Conservation (phyloP, 2,113 vertebrate genomes). For the Dicerorhinus sumatrensis region DNA sequence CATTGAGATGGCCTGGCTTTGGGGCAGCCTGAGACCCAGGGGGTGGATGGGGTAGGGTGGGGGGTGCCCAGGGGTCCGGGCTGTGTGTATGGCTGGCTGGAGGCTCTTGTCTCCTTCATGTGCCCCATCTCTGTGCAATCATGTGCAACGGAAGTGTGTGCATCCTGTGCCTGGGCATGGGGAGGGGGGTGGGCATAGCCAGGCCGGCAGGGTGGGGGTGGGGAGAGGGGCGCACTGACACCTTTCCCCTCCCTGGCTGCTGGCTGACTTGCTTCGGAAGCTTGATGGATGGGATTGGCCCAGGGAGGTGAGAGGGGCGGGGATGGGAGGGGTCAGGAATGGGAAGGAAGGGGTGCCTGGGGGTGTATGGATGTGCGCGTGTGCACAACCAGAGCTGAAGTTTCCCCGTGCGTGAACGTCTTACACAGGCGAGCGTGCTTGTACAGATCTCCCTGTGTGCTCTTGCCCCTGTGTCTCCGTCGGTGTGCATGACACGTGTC, state of each 20-base stretch:
- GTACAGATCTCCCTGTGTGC: background rate
- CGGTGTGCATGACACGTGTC: constrained; percentile 29
- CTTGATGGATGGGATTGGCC: constrained; percentile 77
- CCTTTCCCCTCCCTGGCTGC: constrained; percentile 77
- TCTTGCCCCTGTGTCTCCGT: constrained; percentile 5
- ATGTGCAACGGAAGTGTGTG: background rate
- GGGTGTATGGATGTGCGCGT: background rate
- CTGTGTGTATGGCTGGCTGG: background rate
- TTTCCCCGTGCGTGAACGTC: background rate
- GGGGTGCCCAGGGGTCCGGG: background rate
- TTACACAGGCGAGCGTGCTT: background rate
- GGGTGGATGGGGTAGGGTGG: background rate
- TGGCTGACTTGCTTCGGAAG: constrained; percentile 81
- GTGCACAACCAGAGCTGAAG: constrained; percentile 15
- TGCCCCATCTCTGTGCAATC: constrained; percentile 18
- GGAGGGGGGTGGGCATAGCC: background rate
- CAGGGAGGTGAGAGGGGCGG: constrained; percentile 76
- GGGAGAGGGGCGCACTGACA: constrained; percentile 56
- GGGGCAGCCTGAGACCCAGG: background rate
- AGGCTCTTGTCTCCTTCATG: background rate
- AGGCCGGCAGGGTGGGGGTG: background rate
- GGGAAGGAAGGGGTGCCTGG: constrained; percentile 63
- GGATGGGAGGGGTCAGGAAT: background rate
- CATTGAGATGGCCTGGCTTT: background rate
- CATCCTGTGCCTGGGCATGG: background rate